Percentiles rank a stretch among this genome's conserved stretches.
phyloP scores from a whole-genome alignment of 1,140 invertebrate genomes.

The Lycorma delicatula region DNA sequence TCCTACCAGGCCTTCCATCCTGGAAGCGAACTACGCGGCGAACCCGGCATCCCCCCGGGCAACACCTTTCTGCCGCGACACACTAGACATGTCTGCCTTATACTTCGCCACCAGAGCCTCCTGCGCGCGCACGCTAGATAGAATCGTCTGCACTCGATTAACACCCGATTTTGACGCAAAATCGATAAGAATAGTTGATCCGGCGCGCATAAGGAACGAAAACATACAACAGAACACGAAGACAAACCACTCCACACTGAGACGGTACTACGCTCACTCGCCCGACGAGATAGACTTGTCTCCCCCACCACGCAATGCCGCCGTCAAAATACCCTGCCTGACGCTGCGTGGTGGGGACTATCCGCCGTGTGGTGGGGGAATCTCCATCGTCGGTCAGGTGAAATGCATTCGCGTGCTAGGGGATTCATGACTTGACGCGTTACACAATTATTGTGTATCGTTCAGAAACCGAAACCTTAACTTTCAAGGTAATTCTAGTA shows the following conservation, averaged over 20 bases:
- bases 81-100: slow-evolving; percentile 14
- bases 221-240: slow-evolving; percentile 14
- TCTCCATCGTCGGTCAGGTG: too few relatives aligned
- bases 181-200: not conserved
- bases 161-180: not conserved
- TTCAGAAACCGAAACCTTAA: too few relatives aligned
- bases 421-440: too few relatives aligned
- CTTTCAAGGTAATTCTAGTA: too few relatives aligned
- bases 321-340: not conserved
- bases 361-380: not conserved
- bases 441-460: too few relatives aligned
- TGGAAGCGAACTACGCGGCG: slow-evolving; percentile 7
- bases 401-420: too few relatives aligned
- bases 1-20: slow-evolving; percentile 57
- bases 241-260: slow-evolving; percentile 16
- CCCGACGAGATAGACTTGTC: not conserved
- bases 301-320: not conserved
- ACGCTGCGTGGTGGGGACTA: too few relatives aligned
- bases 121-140: slow-evolving; percentile 6
- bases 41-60: slow-evolving; percentile 11
- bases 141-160: slow-evolving; percentile 1
- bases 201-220: slow-evolving; percentile 6
- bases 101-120: not conserved
- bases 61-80: not conserved
- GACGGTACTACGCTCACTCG: slow-evolving; percentile 10